Percentiles rank a stretch among this genome's conserved stretches.
Evolutionary conservation across 2,888 invertebrate species (phyloP).

Genomic region (Rotaria sp.): DNA sequence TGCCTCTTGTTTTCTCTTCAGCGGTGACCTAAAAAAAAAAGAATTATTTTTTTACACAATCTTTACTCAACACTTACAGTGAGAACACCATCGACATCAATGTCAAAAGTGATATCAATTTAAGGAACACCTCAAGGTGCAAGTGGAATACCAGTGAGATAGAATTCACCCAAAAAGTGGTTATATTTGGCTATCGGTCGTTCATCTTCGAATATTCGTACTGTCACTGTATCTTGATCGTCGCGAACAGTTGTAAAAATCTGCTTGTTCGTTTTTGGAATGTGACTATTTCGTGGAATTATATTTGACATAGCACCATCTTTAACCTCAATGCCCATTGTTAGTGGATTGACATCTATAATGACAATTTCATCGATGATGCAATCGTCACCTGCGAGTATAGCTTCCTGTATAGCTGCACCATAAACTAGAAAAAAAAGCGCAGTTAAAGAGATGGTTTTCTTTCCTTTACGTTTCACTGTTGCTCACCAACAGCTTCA

Average conservation of each 20-base stretch:
- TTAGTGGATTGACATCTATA: slow-evolving; percentile 93
- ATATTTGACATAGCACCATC: slow-evolving; percentile 99
- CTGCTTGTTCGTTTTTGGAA: slow-evolving; percentile 96
- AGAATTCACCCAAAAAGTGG: slow-evolving; percentile 93
- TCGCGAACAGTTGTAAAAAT: slow-evolving; percentile 98
- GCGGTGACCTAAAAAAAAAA: slow-evolving; percentile 57
- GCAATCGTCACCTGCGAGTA: slow-evolving; percentile 82
- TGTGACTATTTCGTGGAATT: slow-evolving; percentile 92
- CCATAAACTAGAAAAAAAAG: slow-evolving; percentile 67
- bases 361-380: slow-evolving; percentile 83
- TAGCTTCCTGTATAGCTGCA: slow-evolving; percentile 95
- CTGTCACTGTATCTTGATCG: slow-evolving; percentile 96
- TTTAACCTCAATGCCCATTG: slow-evolving; percentile 97
- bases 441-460: not conserved
- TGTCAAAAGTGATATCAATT: no score
- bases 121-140: no score
- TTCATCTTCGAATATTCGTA: slow-evolving; percentile 91
- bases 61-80: slow-evolving; percentile 65
- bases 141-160: slow-evolving; percentile 61
- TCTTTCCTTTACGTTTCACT: not conserved
- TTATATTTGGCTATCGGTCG: slow-evolving; percentile 99
- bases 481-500: slow-evolving; percentile 78
- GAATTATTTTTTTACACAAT: not conserved
- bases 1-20: slow-evolving; percentile 67
- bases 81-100: slow-evolving; percentile 77